Conservation (phyloP, 2,113 vertebrate genomes). For the Suncus etruscus region DNA sequence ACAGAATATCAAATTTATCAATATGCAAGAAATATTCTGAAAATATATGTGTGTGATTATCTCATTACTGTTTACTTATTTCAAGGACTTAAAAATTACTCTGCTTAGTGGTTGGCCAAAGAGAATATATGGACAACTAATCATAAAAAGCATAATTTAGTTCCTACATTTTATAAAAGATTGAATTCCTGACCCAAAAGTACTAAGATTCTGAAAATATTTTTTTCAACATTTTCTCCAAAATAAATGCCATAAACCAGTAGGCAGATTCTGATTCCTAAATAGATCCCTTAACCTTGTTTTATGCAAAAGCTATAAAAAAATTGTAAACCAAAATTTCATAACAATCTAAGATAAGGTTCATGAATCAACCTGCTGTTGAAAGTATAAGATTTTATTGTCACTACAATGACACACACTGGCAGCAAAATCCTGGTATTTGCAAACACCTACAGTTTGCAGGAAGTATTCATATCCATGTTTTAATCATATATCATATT, state of each 20-base stretch:
- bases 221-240: neutral
- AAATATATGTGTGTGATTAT: neutral
- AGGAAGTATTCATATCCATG: neutral
- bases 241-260: neutral
- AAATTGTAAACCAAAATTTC: neutral
- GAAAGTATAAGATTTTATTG: neutral
- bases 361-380: neutral
- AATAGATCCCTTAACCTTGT: neutral
- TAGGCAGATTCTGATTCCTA: neutral
- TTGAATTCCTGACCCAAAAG: neutral
- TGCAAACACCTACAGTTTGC: neutral
- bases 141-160: neutral
- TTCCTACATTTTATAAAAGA: neutral
- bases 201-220: neutral
- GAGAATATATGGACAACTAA: neutral
- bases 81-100: neutral
- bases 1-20: conserved; percentile 13
- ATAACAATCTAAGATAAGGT: neutral
- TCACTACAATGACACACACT: neutral
- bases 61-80: neutral
- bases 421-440: neutral
- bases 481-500: neutral
- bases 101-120: neutral
- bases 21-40: neutral
- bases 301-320: neutral